phyloP scores from a whole-genome alignment of 2,888 invertebrate species.

The Heliconius aoede region DNA sequence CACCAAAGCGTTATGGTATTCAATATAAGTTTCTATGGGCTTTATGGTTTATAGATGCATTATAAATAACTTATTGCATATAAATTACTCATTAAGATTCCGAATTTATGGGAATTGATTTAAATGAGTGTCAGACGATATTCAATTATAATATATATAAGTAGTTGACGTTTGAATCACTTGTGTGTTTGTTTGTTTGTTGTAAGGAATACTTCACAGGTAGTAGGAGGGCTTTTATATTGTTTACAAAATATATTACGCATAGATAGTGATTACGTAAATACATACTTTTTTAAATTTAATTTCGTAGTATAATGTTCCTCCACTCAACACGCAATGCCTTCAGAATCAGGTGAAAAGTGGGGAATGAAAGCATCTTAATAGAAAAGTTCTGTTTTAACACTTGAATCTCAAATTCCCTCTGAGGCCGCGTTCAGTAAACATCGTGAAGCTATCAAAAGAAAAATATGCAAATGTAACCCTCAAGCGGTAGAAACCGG shows the following conservation, averaged over 20 bases:
- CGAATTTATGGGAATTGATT: conserved; percentile 25
- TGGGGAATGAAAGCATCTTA: too few species aligned
- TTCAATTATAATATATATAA: conserved; percentile 24
- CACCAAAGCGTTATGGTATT: conserved; percentile 4
- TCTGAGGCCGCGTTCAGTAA: too few species aligned
- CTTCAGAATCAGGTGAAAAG: too few species aligned
- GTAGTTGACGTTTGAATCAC: conserved; percentile 8
- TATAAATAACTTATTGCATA: conserved; percentile 24
- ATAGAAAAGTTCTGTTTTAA: too few species aligned
- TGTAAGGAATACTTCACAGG: background rate
- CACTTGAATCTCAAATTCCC: too few species aligned
- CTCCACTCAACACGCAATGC: too few species aligned
- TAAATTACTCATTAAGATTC: conserved; percentile 9
- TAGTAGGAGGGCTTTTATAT: background rate
- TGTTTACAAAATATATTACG: conserved; percentile 2
- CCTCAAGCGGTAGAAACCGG: too few species aligned
- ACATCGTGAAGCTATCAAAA: too few species aligned
- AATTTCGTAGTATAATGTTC: background rate
- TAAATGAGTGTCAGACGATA: conserved; percentile 20
- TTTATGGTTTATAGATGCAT: background rate
- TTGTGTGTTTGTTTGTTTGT: background rate
- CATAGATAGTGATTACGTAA: background rate
- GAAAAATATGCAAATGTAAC: too few species aligned
- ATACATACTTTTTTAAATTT: background rate
- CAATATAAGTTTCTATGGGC: background rate